These are phyloP conservation scores for Oedothorax gibbosus DNA, from an alignment of 1,140 invertebrate species.

Conservation along the genomic window DNA sequence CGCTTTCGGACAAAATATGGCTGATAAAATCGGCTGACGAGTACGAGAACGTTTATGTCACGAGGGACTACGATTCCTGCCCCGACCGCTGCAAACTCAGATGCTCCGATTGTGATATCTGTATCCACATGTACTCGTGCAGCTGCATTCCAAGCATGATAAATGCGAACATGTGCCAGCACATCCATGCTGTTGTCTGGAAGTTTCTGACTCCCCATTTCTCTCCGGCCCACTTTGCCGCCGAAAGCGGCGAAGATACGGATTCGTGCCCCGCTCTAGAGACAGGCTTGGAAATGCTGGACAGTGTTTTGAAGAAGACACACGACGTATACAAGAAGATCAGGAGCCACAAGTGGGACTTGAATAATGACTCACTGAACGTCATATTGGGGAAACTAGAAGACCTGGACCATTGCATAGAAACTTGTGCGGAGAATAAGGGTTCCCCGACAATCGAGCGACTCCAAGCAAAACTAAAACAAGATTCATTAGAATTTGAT, in stretches of 20 bases:
- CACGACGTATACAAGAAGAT: conserved; percentile 7
- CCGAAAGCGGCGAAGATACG: not conserved
- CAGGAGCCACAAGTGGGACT: not conserved
- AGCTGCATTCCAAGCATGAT: conserved; percentile 17
- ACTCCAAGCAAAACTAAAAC: too few relatives aligned
- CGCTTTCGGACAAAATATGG: conserved; percentile 20
- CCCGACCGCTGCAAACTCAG: conserved; percentile 28
- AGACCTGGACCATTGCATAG: too few relatives aligned
- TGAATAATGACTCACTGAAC: conserved; percentile 6
- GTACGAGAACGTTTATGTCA: conserved; percentile 14
- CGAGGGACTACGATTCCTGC: not conserved
- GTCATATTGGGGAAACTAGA: not conserved
- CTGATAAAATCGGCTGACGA: not conserved
- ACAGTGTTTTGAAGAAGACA: conserved; percentile 13
- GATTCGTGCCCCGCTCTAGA: not conserved
- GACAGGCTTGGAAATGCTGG: not conserved
- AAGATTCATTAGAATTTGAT: too few relatives aligned
- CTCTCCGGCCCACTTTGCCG: not conserved
- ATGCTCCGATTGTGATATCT: conserved; percentile 34
- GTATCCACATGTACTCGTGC: conserved; percentile 34
- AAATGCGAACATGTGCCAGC: conserved; percentile 30
- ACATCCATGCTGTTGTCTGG: conserved; percentile 42
- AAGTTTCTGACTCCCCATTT: conserved; percentile 30
- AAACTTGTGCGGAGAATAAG: too few relatives aligned
- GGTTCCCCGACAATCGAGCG: too few relatives aligned